Conservation (phyloP, 2,113 vertebrate genomes). For the Chaetodon auriga region DNA sequence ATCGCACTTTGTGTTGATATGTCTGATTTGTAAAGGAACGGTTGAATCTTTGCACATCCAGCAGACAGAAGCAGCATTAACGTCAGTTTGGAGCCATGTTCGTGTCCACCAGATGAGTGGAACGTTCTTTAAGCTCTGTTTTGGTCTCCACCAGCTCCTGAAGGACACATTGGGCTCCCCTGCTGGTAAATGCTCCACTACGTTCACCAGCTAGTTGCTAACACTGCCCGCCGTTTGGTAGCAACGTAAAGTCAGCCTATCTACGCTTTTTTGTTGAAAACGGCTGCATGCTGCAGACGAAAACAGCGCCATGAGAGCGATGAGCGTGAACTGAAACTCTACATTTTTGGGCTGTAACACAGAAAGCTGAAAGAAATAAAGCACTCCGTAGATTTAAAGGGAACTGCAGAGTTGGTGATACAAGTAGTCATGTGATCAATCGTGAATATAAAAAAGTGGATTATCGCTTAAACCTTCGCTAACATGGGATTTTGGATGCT, state of each 20-base stretch:
- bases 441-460: background rate
- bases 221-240: background rate
- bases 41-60: background rate
- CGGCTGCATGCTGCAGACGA: background rate
- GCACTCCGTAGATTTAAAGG: background rate
- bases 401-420: background rate
- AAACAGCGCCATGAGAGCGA: background rate
- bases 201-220: background rate
- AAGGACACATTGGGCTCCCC: background rate
- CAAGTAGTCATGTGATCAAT: background rate
- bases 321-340: background rate
- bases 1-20: background rate
- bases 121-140: background rate
- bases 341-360: background rate
- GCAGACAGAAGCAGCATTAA: background rate
- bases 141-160: background rate
- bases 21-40: background rate
- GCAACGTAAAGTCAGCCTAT: background rate
- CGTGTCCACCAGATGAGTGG: background rate
- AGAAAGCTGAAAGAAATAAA: background rate
- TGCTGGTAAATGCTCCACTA: background rate
- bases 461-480: background rate
- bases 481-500: background rate
- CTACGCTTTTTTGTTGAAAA: no score
- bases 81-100: background rate